These are phyloP conservation scores for Falco cherrug DNA, from an alignment of 2,797 vertebrate genomes.

Conservation along the genomic window DNA sequence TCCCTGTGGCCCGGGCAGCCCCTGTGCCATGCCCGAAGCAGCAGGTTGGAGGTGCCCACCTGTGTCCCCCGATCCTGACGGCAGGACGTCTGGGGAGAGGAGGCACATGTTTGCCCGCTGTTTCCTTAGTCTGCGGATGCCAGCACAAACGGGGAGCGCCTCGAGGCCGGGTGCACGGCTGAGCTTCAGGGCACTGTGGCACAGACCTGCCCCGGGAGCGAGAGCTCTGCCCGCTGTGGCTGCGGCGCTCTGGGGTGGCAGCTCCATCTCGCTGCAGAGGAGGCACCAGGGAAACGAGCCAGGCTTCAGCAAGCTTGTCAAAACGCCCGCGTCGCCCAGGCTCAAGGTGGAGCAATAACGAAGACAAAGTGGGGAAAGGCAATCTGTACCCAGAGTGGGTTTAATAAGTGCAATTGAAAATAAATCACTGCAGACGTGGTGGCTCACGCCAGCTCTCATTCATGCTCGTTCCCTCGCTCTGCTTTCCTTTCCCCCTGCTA, in stretches of 20 bases:
- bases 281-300: neutral
- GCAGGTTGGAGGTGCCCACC: neutral
- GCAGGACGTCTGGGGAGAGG: neutral
- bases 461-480: neutral
- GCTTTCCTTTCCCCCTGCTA: neutral
- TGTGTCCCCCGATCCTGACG: neutral
- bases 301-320: neutral
- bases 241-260: neutral
- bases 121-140: neutral
- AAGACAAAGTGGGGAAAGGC: neutral
- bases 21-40: neutral
- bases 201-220: neutral
- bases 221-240: neutral
- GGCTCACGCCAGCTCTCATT: neutral
- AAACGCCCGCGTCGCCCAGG: neutral
- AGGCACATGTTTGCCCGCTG: neutral
- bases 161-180: neutral
- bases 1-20: neutral
- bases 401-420: slow-evolving; percentile 33
- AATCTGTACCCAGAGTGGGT: neutral
- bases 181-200: neutral
- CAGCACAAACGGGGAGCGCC: neutral
- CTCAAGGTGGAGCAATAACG: neutral
- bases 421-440: neutral
- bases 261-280: neutral